phyloP scores from a whole-genome alignment of 1,140 invertebrate species.

The Cydia fagiglandana region DNA sequence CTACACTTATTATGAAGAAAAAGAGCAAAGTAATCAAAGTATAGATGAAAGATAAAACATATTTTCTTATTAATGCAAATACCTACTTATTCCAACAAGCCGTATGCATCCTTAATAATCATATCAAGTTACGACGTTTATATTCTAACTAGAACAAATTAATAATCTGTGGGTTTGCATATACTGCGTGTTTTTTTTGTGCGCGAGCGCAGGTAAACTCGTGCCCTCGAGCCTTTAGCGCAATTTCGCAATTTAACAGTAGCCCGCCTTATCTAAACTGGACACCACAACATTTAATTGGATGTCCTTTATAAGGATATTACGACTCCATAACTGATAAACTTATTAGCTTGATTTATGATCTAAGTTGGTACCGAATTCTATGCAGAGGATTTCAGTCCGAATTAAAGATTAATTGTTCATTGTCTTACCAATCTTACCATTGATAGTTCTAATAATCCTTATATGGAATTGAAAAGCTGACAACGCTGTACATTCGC shows the following conservation, averaged over 20 bases:
- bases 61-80: too few relatives aligned
- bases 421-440: too few relatives aligned
- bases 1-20: too few relatives aligned
- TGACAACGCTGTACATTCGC: background rate
- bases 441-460: too few relatives aligned
- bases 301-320: slow-evolving; percentile 27
- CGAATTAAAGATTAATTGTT: too few relatives aligned
- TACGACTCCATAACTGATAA: slow-evolving; percentile 18
- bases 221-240: slow-evolving; percentile 15
- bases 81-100: too few relatives aligned
- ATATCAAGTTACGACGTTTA: background rate
- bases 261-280: slow-evolving; percentile 34
- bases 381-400: background rate
- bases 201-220: slow-evolving; percentile 15
- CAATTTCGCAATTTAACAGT: slow-evolving; percentile 35
- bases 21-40: too few relatives aligned
- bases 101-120: background rate
- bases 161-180: background rate
- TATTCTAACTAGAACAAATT: background rate
- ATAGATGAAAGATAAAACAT: too few relatives aligned
- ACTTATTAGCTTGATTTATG: slow-evolving; percentile 24
- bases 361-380: background rate
- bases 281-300: slow-evolving; percentile 25
- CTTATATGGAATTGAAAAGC: too few relatives aligned
- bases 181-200: slow-evolving; percentile 20